Evolutionary conservation across 2,797 vertebrate species (phyloP), one percentile per base, ranked within the genome.

Genomic region (Sandelia bainsii): DNA sequence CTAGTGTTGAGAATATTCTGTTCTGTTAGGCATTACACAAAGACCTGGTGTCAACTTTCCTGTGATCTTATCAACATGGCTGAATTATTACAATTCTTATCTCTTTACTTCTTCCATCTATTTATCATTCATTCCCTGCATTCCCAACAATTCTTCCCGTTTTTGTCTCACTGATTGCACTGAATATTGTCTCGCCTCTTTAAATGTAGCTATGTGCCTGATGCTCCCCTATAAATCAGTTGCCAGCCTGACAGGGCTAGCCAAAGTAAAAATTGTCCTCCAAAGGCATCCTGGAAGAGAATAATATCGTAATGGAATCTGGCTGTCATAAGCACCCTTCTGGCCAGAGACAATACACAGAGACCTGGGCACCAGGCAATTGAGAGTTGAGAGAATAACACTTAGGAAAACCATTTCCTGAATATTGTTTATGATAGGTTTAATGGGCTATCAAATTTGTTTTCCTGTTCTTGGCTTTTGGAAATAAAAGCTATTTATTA

Each of bases 281-380:
- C 69, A 82, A 89, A 88, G 81, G 72, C 73, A 82, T 87, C 68
- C 60, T 74, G 64, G 77, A 83, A 74, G 72, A 80, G 79, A 89
- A 87, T 86, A 87, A 91, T 88, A 87, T 89, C 86, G 86, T 90
- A 87, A 92, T 90, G 84, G 86, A 89, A 92, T 91, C 84, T 84
- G 81, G 75, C 77, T 85, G 63, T 79, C 67, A 82, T 77, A 76
- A 90, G 82, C 74, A 79, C 49, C 65, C 68, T 81, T 82, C 58
- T 86, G 83, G 83, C 87, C 80, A 54, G 72, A 87, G 89, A 86
- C 86, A 74, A 79, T 82, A 69, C 78, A 83, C 14, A 16, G 61
- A 80, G 57, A 83, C 72, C 72, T n/a, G 56, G 80, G 80, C 71
- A 87, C 62, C 48, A 69, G 79, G 85, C 73, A 82, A 84, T 77